Conservation (phyloP, 1,140 invertebrate genomes). For the Venustaconcha ellipsiformis region DNA sequence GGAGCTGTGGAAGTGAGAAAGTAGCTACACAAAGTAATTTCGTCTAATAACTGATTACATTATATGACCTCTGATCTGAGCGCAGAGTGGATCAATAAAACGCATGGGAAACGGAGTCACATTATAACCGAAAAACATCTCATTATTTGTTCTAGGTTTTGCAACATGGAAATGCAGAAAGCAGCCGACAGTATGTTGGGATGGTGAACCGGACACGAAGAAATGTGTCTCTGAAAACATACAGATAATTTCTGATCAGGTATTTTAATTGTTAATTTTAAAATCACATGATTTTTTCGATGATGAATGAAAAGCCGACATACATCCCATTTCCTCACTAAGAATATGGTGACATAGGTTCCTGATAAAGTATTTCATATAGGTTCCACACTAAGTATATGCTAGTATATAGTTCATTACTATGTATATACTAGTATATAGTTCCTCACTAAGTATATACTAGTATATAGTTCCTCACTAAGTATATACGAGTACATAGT, state of each 20-base stretch:
- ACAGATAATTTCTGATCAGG: slow-evolving; percentile 12
- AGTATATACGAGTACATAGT: too few relatives aligned
- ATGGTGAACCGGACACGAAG: slow-evolving; percentile 18
- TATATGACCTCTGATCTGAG: neutral
- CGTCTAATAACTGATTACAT: neutral
- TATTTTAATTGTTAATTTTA: neutral
- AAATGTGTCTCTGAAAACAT: slow-evolving; percentile 16
- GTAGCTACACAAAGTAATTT: neutral
- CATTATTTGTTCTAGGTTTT: slow-evolving; percentile 3
- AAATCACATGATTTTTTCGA: neutral
- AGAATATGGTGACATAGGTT: too few relatives aligned
- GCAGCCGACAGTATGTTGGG: slow-evolving; percentile 20
- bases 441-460: too few relatives aligned
- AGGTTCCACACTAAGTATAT: too few relatives aligned
- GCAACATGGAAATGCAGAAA: slow-evolving; percentile 24
- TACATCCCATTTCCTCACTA: too few relatives aligned
- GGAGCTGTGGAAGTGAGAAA: neutral
- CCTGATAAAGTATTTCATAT: too few relatives aligned
- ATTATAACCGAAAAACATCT: neutral
- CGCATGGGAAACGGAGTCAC: neutral
- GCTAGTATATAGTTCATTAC: too few relatives aligned
- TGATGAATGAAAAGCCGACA: neutral
- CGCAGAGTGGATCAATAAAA: neutral
- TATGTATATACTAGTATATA: too few relatives aligned
- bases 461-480: too few relatives aligned